phyloP scores from a whole-genome alignment of 2,113 vertebrate species.

The Orthonyx spaldingii region DNA sequence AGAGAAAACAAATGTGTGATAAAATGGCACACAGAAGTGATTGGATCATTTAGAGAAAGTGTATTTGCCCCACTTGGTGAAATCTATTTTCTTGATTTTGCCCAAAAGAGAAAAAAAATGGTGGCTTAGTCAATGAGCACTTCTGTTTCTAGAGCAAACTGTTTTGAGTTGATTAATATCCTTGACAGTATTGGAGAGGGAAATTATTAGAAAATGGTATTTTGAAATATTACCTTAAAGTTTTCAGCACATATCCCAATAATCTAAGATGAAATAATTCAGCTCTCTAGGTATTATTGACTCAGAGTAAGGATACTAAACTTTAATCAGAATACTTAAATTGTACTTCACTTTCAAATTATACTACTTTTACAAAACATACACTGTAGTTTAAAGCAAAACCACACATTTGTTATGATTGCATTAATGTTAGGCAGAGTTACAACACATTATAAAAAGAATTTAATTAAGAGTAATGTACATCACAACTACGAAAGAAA shows the following conservation, averaged over 20 bases:
- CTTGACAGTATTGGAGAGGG: background rate
- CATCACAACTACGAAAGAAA: background rate
- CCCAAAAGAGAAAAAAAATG: background rate
- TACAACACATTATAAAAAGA: background rate
- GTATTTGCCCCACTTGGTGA: background rate
- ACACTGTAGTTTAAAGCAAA: background rate
- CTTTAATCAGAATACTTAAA: background rate
- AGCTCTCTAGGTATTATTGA: background rate
- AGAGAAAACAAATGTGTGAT: background rate
- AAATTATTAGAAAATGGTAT: background rate
- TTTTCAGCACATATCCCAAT: background rate
- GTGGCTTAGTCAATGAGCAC: background rate
- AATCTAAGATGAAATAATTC: background rate
- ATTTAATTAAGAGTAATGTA: background rate
- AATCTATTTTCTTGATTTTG: background rate
- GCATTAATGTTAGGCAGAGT: background rate
- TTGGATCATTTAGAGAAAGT: background rate
- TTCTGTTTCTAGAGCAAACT: background rate
- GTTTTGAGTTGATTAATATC: background rate
- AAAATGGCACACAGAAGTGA: background rate
- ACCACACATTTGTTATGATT: background rate
- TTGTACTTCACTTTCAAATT: background rate
- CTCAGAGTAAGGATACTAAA: background rate
- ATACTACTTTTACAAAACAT: background rate
- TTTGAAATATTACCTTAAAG: background rate